Conservation (phyloP, 2,113 vertebrate species). For the Acanthisitta chloris region DNA sequence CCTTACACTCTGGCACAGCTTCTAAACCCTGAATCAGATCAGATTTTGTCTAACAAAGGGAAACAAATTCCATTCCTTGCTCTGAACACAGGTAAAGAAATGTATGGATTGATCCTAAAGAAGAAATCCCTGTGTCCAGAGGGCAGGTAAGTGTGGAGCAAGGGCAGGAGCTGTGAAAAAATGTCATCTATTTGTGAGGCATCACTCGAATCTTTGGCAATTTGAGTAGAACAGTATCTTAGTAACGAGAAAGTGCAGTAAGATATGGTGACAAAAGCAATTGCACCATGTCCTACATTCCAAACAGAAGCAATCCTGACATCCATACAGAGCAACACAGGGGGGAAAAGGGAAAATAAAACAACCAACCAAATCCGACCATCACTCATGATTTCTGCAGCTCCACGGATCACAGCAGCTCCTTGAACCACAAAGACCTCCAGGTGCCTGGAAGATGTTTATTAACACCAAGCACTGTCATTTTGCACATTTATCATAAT, state of each 20-base stretch:
- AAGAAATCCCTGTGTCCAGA: neutral
- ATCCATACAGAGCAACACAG: neutral
- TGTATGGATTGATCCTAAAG: neutral
- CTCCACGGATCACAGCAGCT: neutral
- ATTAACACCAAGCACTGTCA: neutral
- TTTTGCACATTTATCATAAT: neutral
- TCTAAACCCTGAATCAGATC: neutral
- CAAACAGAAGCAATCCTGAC: neutral
- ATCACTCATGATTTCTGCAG: neutral
- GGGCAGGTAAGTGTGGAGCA: neutral
- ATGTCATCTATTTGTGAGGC: neutral
- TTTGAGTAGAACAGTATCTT: neutral
- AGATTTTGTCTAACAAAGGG: neutral
- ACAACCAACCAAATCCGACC: neutral
- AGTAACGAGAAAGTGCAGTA: neutral
- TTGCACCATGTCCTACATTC: neutral
- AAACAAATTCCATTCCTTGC: neutral
- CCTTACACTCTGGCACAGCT: rapidly evolving
- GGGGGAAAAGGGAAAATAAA: rapidly evolving
- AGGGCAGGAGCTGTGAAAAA: neutral
- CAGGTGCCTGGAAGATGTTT: neutral
- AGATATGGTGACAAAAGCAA: neutral
- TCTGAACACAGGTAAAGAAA: neutral
- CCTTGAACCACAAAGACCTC: neutral
- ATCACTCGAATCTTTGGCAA: neutral